A percentile compares a stretch with the other conserved stretches of the same genome.
phyloP scores from a whole-genome alignment of 2,797 vertebrate genomes.

The Xenops minutus region DNA sequence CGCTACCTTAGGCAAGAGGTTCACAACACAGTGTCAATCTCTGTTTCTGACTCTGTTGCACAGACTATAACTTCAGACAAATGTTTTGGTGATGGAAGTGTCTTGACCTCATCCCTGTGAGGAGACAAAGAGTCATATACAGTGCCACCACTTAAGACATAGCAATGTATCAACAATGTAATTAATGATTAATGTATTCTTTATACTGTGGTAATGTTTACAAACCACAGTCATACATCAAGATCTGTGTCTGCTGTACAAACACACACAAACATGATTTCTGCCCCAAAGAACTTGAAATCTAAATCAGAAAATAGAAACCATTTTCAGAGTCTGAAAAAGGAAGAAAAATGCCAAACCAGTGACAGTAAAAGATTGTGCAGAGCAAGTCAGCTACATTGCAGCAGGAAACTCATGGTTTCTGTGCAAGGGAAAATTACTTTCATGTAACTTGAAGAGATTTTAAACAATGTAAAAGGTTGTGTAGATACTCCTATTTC shows the following conservation, averaged over 20 bases:
- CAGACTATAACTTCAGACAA: background rate
- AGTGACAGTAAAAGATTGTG: background rate
- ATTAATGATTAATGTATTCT: constrained; percentile 40
- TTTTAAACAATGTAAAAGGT: background rate
- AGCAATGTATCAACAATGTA: background rate
- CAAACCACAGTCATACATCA: background rate
- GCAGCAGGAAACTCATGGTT: background rate
- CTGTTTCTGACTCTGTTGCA: background rate
- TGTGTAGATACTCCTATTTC: background rate
- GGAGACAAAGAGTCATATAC: background rate
- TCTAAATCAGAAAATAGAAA: background rate
- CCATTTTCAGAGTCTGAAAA: background rate
- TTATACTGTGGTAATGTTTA: constrained; percentile 14
- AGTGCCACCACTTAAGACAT: background rate
- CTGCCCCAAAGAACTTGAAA: background rate
- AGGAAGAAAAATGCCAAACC: background rate
- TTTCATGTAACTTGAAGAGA: background rate
- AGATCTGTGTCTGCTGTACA: background rate
- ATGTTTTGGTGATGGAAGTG: background rate
- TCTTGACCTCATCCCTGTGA: background rate
- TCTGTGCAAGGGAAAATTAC: background rate
- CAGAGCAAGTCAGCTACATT: background rate
- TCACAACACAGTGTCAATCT: background rate
- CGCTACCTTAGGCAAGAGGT: background rate
- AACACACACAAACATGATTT: background rate